Conservation (phyloP, 2,113 vertebrate species). For the Pan troglodytes region DNA sequence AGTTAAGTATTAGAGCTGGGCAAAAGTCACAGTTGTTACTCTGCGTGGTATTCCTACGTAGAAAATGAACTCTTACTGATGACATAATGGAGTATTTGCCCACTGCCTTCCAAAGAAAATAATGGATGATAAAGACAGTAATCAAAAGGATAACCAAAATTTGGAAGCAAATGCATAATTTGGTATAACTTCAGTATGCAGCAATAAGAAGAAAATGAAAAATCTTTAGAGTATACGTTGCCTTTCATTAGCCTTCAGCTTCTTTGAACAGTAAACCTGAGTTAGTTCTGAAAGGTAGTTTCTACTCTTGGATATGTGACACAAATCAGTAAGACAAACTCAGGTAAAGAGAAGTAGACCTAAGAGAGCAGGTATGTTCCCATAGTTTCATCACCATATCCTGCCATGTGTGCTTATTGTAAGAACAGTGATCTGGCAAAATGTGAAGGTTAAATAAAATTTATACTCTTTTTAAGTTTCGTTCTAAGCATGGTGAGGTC, state of each 20-base stretch:
- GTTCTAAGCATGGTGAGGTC: background rate
- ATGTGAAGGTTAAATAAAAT: background rate
- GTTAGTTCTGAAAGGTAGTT: background rate
- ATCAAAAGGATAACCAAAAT: slow-evolving; percentile 20
- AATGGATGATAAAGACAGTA: slow-evolving; percentile 3
- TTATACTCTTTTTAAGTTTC: background rate
- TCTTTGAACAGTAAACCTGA: background rate
- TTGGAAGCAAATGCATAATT: background rate
- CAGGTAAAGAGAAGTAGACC: background rate
- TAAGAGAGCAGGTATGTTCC: background rate
- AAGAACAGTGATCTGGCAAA: background rate
- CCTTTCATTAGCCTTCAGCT: background rate
- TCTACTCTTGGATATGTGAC: background rate
- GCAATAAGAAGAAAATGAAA: slow-evolving; percentile 29
- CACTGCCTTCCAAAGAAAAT: slow-evolving; percentile 7
- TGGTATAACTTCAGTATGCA: background rate
- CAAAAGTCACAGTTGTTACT: slow-evolving; percentile 44
- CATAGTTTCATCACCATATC: background rate
- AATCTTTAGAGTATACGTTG: background rate
- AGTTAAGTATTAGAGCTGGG: slow-evolving; percentile 68
- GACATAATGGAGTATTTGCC: background rate
- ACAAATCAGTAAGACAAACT: background rate
- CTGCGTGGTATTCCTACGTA: slow-evolving; percentile 40
- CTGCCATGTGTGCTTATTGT: background rate
- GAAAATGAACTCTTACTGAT: slow-evolving; percentile 42